A percentile compares a stretch with the other conserved stretches of the same genome.
Evolutionary conservation across 1,140 invertebrate species (phyloP).

Genomic region (Ruditapes philippinarum): DNA sequence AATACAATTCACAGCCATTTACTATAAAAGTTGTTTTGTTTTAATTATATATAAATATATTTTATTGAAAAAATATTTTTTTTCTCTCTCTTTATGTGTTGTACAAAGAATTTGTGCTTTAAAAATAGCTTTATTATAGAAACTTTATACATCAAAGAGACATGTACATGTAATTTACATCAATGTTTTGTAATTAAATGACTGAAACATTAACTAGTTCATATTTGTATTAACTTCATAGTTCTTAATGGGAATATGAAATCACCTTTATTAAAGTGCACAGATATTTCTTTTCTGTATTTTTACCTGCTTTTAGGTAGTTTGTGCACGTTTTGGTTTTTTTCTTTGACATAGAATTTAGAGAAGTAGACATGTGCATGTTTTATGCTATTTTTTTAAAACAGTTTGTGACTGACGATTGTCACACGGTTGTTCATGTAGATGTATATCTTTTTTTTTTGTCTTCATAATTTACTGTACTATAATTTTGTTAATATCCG

Average conservation of each 20-base stretch:
- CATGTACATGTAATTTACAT: too few species aligned
- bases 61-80: conserved; percentile 30
- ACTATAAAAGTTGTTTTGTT: background rate
- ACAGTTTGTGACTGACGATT: background rate
- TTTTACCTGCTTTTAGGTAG: too few species aligned
- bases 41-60: conserved; percentile 41
- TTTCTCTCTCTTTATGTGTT: conserved; percentile 9
- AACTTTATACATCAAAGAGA: background rate
- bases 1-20: conserved; percentile 7
- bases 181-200: too few species aligned
- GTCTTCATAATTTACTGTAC: background rate
- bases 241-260: too few species aligned
- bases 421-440: background rate
- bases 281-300: too few species aligned
- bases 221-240: too few species aligned
- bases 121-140: background rate
- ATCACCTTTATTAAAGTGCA: too few species aligned
- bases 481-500: conserved; percentile 30
- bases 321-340: too few species aligned
- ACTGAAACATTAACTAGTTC: too few species aligned
- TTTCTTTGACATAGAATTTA: background rate
- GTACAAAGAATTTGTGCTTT: conserved; percentile 7
- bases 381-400: background rate
- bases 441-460: background rate
- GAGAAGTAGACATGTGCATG: background rate